Conservation (phyloP, 30 jellyfish, hydroid and myxozoan genomes). For the Catostylus mosaicus region DNA sequence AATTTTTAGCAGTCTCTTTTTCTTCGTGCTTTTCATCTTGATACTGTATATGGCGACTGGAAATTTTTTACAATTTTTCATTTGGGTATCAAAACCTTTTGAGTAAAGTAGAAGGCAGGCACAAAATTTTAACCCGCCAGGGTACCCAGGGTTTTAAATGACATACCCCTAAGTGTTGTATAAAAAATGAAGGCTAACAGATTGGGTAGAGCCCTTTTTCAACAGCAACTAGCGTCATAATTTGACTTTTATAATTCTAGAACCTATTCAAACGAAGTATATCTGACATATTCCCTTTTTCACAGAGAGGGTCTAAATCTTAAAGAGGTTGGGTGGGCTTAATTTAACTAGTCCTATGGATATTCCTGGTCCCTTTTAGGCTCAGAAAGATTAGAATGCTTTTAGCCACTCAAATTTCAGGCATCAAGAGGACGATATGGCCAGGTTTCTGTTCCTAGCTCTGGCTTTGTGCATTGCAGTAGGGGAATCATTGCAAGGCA, state of each 20-base stretch:
- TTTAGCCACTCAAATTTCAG: neutral
- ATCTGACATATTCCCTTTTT: neutral
- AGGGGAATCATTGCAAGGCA: neutral
- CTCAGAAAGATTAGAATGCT: neutral
- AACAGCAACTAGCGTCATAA: no score
- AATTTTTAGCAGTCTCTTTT: neutral
- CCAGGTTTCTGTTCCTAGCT: neutral
- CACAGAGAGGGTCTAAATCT: neutral
- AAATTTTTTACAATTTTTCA: no score
- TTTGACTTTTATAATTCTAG: no score
- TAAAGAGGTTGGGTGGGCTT: neutral
- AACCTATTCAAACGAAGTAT: neutral
- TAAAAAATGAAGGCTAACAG: no score
- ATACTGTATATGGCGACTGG: no score
- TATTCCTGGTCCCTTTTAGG: neutral
- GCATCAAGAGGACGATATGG: neutral
- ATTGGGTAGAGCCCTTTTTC: no score
- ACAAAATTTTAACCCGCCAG: no score
- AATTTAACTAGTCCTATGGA: neutral
- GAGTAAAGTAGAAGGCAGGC: no score
- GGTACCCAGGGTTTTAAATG: no score
- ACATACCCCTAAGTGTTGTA: no score
- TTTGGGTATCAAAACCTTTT: no score
- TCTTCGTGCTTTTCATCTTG: no score
- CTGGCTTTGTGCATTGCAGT: neutral